Conservation (phyloP, 2,888 invertebrate genomes). For the Scaptomyza caliginosa region DNA sequence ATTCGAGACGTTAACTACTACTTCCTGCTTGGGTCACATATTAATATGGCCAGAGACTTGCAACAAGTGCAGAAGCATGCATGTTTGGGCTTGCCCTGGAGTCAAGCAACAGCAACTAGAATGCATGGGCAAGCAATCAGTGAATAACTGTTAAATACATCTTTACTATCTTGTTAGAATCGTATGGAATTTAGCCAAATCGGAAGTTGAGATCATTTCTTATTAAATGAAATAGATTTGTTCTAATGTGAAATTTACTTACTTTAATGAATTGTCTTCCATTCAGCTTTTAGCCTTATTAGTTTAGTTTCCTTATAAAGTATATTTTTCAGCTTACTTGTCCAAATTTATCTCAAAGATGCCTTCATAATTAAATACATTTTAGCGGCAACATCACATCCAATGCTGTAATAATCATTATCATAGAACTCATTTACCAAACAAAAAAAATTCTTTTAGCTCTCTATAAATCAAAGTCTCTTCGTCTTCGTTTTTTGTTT, state of each 20-base stretch:
- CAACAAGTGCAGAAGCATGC: slow-evolving; percentile 1
- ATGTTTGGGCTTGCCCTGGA: background rate
- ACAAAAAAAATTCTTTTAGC: slow-evolving; percentile 19
- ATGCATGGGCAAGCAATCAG: slow-evolving; percentile 3
- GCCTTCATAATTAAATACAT: slow-evolving; percentile 16
- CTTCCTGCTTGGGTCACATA: slow-evolving; percentile 19
- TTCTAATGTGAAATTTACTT: background rate
- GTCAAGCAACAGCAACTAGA: background rate
- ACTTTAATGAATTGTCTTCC: too few species aligned
- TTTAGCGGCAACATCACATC: slow-evolving; percentile 17
- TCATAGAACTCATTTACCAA: background rate
- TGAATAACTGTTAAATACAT: background rate
- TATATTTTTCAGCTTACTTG: too few species aligned
- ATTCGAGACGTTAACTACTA: slow-evolving; percentile 17
- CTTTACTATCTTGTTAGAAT: background rate
- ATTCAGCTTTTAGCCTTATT: too few species aligned
- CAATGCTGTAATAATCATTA: slow-evolving; percentile 26
- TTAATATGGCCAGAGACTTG: slow-evolving; percentile 1
- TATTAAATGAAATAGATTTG: too few species aligned
- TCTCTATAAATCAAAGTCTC: slow-evolving; percentile 18
- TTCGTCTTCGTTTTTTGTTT: too few species aligned
- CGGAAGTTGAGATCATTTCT: background rate
- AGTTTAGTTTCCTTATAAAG: too few species aligned
- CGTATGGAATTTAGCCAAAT: background rate
- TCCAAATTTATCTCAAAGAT: background rate